Percentiles rank a stretch among this genome's conserved stretches.
Evolutionary conservation across 2,888 invertebrate genomes (phyloP).

Genomic region (Drepana falcataria): DNA sequence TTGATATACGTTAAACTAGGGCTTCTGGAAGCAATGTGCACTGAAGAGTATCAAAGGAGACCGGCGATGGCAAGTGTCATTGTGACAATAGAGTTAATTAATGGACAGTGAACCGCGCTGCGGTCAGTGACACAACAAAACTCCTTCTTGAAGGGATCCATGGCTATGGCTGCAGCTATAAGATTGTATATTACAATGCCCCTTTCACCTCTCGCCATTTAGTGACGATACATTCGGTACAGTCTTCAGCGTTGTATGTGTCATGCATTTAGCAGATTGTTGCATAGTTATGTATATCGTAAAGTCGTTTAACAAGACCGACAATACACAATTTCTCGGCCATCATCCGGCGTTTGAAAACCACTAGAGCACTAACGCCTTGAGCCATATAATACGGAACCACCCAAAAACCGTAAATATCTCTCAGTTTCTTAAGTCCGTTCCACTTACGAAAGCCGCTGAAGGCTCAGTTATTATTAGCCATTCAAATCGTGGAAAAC

Average conservation of each 20-base stretch:
- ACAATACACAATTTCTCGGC: neutral
- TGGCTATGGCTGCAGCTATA: too few species aligned
- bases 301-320: neutral
- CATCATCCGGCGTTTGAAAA: neutral
- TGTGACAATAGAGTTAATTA: slow-evolving; percentile 71
- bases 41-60: slow-evolving; percentile 51
- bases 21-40: too few species aligned
- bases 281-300: slow-evolving; percentile 5
- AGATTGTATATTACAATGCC: too few species aligned
- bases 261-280: slow-evolving; percentile 21
- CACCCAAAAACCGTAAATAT: slow-evolving; percentile 43
- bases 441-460: slow-evolving; percentile 63
- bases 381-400: slow-evolving; percentile 27
- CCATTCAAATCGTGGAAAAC: slow-evolving; percentile 63
- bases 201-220: too few species aligned
- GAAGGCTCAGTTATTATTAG: slow-evolving; percentile 56
- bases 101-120: slow-evolving; percentile 50
- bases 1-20: too few species aligned
- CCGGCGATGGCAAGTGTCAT: slow-evolving; percentile 52
- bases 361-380: slow-evolving; percentile 10
- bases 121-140: slow-evolving; percentile 66
- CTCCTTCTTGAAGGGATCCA: too few species aligned
- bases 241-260: too few species aligned
- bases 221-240: too few species aligned
- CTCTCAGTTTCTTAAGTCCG: slow-evolving; percentile 52